These are phyloP conservation scores for Notolepis coatsorum DNA, from an alignment of 2,797 vertebrate species.

Conservation along the genomic window DNA sequence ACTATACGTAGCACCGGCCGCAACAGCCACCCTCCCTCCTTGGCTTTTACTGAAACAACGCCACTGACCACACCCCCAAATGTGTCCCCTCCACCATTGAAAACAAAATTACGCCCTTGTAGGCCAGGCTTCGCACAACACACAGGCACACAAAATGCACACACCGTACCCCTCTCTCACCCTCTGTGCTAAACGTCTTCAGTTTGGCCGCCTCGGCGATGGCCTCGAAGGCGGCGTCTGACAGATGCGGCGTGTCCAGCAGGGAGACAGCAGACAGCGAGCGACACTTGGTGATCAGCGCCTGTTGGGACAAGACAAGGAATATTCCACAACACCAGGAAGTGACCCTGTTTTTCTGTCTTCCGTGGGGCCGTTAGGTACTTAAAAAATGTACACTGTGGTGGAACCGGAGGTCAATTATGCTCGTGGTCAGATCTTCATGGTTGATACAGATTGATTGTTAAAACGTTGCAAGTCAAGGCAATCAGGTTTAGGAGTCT, in stretches of 20 bases:
- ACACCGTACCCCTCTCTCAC: conserved; percentile 53
- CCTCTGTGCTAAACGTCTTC: conserved; percentile 76
- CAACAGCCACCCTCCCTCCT: too few relatives aligned
- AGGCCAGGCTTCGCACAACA: neutral
- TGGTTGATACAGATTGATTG: too few relatives aligned
- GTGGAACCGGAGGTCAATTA: too few relatives aligned
- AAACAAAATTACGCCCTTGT: too few relatives aligned
- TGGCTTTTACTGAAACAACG: too few relatives aligned
- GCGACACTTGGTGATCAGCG: conserved; percentile 78
- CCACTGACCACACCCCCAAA: too few relatives aligned
- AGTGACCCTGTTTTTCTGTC: neutral
- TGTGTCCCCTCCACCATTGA: too few relatives aligned
- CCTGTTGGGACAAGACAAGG: conserved; percentile 66
- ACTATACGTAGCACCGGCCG: too few relatives aligned
- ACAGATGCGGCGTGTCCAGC: conserved; percentile 80
- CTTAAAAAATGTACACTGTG: too few relatives aligned
- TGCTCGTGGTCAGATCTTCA: too few relatives aligned
- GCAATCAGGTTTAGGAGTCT: too few relatives aligned
- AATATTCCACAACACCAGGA: neutral
- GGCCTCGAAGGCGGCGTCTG: conserved; percentile 79
- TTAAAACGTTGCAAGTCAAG: too few relatives aligned
- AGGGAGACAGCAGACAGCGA: conserved; percentile 77
- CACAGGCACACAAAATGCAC: neutral
- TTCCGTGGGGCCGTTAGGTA: neutral
- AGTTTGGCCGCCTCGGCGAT: conserved; percentile 76